Conservation (phyloP, 1,140 invertebrate genomes). For the Lysiphlebus fabarum region DNA sequence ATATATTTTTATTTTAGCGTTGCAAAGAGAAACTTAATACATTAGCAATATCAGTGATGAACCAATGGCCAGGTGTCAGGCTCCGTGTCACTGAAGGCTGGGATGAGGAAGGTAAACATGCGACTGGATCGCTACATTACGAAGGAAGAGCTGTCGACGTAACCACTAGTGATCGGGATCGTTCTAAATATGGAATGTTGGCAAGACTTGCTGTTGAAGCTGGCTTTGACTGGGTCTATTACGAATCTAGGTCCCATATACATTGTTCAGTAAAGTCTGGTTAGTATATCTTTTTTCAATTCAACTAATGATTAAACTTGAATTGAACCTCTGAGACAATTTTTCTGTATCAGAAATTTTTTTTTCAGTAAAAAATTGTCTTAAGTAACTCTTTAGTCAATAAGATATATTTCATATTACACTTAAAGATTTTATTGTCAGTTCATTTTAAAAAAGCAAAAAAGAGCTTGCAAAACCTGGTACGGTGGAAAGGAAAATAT, state of each 20-base stretch:
- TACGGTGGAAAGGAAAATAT: too few species aligned
- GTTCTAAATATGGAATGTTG: constrained; percentile 91
- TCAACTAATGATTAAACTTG: too few species aligned
- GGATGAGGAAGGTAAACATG: constrained; percentile 84
- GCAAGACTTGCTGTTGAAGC: constrained; percentile 93
- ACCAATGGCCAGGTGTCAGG: constrained; percentile 93
- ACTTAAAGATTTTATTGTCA: too few species aligned
- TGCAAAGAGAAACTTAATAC: constrained; percentile 94
- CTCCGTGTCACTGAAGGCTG: constrained; percentile 90
- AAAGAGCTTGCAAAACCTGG: too few species aligned
- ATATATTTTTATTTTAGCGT: too few species aligned
- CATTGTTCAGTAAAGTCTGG: constrained; percentile 98
- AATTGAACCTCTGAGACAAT: too few species aligned
- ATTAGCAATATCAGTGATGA: constrained; percentile 94
- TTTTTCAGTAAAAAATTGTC: too few species aligned
- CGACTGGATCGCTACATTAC: constrained; percentile 84
- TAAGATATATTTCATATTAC: too few species aligned
- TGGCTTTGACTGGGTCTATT: constrained; percentile 98
- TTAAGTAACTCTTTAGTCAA: too few species aligned
- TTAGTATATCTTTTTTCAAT: constrained; percentile 62
- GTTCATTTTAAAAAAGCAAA: too few species aligned
- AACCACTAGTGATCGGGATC: constrained; percentile 88
- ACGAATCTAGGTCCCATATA: constrained; percentile 89
- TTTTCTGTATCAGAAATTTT: too few species aligned
- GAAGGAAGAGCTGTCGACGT: constrained; percentile 94